Evolutionary conservation across 2,888 invertebrate species (phyloP).

Genomic region (Monoplex corrugatus): DNA sequence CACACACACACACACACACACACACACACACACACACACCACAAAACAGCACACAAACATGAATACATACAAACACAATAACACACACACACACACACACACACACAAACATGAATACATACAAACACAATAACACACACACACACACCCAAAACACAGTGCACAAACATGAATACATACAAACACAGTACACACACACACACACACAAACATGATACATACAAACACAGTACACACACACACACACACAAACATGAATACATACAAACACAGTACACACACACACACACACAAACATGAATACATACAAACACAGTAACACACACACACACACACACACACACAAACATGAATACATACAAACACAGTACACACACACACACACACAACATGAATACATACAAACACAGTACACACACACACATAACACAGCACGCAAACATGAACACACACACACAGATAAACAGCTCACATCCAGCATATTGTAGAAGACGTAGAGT

Average conservation of each 20-base stretch:
- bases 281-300: conserved; percentile 7
- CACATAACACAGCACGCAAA: not conserved
- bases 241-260: not conserved
- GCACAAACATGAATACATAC: too few relatives aligned
- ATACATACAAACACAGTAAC: not conserved
- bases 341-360: too few relatives aligned
- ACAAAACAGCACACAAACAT: not conserved
- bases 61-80: not conserved
- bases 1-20: not conserved
- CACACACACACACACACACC: too few relatives aligned
- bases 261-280: not conserved
- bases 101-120: too few relatives aligned
- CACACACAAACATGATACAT: too few relatives aligned
- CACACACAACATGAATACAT: too few relatives aligned
- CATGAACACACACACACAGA: not conserved
- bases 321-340: not conserved
- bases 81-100: too few relatives aligned
- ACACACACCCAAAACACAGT: too few relatives aligned
- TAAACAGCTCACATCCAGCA: conserved; percentile 91
- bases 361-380: not conserved
- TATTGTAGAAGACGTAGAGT: conserved; percentile 99
- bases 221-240: too few relatives aligned
- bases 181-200: too few relatives aligned
- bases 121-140: too few relatives aligned
- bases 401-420: not conserved